Percentiles rank a stretch among this genome's conserved stretches.
Evolutionary conservation across 1,140 invertebrate genomes (phyloP).

Genomic region (Drosophila kanapiae): DNA sequence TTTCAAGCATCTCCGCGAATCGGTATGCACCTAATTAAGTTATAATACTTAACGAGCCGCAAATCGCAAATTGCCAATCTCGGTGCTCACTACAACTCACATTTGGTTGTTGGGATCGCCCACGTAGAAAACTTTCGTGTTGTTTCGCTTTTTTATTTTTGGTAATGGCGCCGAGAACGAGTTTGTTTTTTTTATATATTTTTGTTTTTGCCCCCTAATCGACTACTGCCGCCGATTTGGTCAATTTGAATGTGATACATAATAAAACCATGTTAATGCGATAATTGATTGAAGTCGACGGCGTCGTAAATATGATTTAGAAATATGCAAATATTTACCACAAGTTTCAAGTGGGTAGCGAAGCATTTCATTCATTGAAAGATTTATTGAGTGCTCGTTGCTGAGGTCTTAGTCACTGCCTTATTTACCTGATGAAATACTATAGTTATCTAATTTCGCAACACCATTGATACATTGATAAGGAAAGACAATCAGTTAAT

Average conservation of each 20-base stretch:
- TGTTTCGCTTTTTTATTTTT: slow-evolving; percentile 43
- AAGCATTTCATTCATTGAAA: slow-evolving; percentile 32
- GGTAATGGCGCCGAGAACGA: slow-evolving; percentile 56
- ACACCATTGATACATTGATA: slow-evolving; percentile 11
- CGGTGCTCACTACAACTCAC: slow-evolving; percentile 16
- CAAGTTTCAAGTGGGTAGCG: slow-evolving; percentile 11
- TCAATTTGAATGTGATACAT: slow-evolving; percentile 53
- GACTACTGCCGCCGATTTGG: slow-evolving; percentile 25
- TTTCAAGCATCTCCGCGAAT: slow-evolving; percentile 22
- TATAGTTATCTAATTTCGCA: not conserved
- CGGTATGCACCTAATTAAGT: slow-evolving; percentile 46
- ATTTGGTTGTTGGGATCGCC: slow-evolving; percentile 33
- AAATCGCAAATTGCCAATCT: slow-evolving; percentile 17
- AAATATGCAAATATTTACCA: slow-evolving; percentile 41
- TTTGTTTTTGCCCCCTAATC: no score
- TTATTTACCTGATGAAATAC: not conserved
- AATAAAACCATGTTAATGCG: slow-evolving; percentile 55
- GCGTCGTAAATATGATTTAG: slow-evolving; percentile 30
- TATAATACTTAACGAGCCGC: slow-evolving; percentile 47
- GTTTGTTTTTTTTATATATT: slow-evolving; percentile 38
- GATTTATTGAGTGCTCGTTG: slow-evolving; percentile 13
- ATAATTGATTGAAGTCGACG: slow-evolving; percentile 46
- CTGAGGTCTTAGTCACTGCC: slow-evolving; percentile 12
- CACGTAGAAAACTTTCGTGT: slow-evolving; percentile 29
- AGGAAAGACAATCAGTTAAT: not conserved